A percentile compares a stretch with the other conserved stretches of the same genome.
These are phyloP conservation scores for Elephantulus edwardii DNA, from an alignment of 2,113 vertebrate species.

Conservation along the genomic window DNA sequence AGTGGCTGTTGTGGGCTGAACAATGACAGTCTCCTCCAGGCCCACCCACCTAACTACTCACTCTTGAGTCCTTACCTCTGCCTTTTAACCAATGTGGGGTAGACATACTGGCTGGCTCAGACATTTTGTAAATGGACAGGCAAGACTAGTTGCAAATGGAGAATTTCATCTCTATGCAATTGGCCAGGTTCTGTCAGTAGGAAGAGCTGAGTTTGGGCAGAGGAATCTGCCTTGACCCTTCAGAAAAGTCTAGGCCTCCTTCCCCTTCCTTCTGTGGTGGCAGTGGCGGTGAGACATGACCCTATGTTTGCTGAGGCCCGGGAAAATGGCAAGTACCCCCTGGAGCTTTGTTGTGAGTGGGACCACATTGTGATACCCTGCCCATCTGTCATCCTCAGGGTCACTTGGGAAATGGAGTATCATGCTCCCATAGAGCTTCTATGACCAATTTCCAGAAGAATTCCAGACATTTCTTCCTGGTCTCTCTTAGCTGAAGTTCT, in stretches of 20 bases:
- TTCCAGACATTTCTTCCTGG: no score
- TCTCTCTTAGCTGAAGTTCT: not conserved
- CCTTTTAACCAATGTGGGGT: not conserved
- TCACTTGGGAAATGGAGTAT: not conserved
- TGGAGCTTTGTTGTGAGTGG: not conserved
- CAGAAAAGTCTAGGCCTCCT: not conserved
- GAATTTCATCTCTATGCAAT: not conserved
- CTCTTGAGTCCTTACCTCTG: slow-evolving; percentile 21
- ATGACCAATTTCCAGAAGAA: not conserved
- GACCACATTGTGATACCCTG: not conserved
- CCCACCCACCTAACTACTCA: not conserved
- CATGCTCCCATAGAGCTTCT: not conserved
- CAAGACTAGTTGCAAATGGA: not conserved
- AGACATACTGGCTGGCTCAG: slow-evolving; percentile 7
- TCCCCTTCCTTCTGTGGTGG: no score
- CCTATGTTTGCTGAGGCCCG: not conserved
- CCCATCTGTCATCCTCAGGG: not conserved
- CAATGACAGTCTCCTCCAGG: not conserved
- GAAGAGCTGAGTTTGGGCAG: not conserved
- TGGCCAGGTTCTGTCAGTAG: not conserved
- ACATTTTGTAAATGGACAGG: not conserved
- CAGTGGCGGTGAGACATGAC: not conserved
- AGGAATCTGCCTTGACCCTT: not conserved
- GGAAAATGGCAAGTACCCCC: not conserved
- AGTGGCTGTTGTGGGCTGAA: not conserved